Evolutionary conservation across 2,888 invertebrate genomes (phyloP).

Genomic region (Ypsolopha sequella): DNA sequence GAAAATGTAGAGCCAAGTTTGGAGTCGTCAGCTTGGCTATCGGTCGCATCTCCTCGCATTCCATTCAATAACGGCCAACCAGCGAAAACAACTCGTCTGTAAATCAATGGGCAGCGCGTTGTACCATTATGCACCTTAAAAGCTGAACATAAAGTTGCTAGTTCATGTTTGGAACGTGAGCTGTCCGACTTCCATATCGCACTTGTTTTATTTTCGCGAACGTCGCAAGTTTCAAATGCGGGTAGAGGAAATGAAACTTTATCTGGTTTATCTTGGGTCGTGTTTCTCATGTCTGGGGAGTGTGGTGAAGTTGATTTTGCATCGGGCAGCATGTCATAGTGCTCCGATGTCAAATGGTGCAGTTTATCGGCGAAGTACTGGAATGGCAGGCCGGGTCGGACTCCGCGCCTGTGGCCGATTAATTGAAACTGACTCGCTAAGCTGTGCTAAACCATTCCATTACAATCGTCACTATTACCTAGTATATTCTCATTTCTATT

Average conservation of each 20-base stretch:
- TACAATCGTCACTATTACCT: conserved; percentile 7
- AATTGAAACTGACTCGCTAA: conserved; percentile 31
- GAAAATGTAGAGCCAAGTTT: conserved; percentile 1
- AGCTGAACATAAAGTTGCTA: conserved; percentile 1
- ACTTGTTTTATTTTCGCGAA: neutral
- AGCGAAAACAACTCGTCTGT: conserved; percentile 9
- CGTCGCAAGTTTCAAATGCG: neutral
- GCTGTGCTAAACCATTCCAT: conserved; percentile 17
- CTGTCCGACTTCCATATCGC: conserved; percentile 9
- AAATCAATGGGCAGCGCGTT: conserved; percentile 1
- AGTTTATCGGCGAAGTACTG: conserved; percentile 10
- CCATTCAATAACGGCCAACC: conserved; percentile 11
- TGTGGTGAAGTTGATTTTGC: neutral
- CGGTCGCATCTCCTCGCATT: conserved; percentile 9
- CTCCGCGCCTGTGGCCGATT: conserved; percentile 23
- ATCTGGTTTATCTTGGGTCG: neutral
- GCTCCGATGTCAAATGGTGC: conserved; percentile 11
- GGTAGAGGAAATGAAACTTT: neutral
- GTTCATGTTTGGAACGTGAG: conserved; percentile 1
- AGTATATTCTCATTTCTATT: neutral
- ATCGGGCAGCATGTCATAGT: conserved; percentile 5
- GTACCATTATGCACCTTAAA: conserved; percentile 5
- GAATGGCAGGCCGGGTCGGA: conserved; percentile 4
- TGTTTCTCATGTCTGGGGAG: neutral
- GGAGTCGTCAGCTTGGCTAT: conserved; percentile 5